These are phyloP conservation scores for Cassiopea xamachana DNA, from an alignment of 30 jellyfish, hydroid and myxozoan genomes.

Conservation along the genomic window DNA sequence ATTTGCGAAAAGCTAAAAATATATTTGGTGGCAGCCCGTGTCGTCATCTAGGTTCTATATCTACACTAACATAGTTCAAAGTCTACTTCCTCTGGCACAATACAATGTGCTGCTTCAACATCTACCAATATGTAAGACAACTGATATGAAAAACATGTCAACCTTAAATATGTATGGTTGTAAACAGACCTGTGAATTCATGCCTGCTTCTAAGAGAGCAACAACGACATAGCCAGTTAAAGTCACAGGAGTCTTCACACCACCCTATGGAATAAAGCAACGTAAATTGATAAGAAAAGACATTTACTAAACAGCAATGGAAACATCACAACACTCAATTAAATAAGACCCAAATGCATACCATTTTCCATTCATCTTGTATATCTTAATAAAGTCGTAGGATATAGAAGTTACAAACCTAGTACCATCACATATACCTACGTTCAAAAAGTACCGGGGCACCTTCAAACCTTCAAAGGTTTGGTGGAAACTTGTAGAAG, in stretches of 20 bases:
- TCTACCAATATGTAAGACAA: not conserved
- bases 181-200: constrained; percentile 48
- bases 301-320: not conserved
- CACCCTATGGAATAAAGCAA: constrained; percentile 70
- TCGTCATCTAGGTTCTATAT: not conserved
- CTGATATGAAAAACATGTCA: not conserved
- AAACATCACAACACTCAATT: not conserved
- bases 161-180: not conserved
- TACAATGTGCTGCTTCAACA: not conserved
- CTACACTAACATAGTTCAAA: not conserved
- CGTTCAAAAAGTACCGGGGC: not conserved
- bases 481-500: not conserved
- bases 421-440: too few species aligned
- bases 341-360: too few species aligned
- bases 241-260: constrained; percentile 82
- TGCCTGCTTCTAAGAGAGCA: constrained; percentile 83
- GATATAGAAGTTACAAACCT: too few species aligned
- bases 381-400: too few species aligned
- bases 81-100: not conserved
- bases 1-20: not conserved
- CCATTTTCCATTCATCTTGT: too few species aligned
- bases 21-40: not conserved
- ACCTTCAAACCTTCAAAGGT: not conserved
- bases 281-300: not conserved
- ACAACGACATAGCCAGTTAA: constrained; percentile 89